These are phyloP conservation scores for Riparia riparia DNA, from an alignment of 2,113 vertebrate genomes.

Conservation along the genomic window DNA sequence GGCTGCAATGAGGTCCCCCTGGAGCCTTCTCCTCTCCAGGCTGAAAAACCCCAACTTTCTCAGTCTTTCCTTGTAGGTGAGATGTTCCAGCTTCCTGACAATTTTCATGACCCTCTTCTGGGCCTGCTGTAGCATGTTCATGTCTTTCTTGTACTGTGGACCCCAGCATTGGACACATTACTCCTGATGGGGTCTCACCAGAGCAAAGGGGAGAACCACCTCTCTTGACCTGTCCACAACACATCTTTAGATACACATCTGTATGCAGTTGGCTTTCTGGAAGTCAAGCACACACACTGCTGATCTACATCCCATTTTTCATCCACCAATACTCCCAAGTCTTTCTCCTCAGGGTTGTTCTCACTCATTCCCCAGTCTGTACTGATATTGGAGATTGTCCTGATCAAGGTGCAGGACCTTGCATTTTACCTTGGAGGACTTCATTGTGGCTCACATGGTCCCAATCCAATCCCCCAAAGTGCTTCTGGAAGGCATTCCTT, in stretches of 20 bases:
- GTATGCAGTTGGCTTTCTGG: neutral
- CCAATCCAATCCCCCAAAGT: neutral
- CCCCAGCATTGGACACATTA: accelerated
- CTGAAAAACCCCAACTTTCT: neutral
- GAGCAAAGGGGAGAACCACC: neutral
- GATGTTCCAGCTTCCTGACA: neutral
- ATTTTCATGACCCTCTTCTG: neutral
- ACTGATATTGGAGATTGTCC: neutral
- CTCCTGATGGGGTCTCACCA: accelerated
- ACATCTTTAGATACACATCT: neutral
- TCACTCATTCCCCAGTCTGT: neutral
- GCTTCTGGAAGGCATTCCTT: neutral
- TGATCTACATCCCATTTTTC: neutral
- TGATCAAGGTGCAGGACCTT: neutral
- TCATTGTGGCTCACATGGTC: neutral
- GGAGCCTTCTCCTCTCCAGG: neutral
- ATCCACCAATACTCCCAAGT: neutral
- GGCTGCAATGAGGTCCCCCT: neutral
- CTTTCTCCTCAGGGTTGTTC: neutral
- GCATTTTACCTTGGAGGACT: neutral
- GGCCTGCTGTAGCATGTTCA: neutral
- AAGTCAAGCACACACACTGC: neutral
- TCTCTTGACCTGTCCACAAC: accelerated
- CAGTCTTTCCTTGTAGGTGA: neutral
- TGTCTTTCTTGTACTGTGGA: neutral